Base-by-base conservation (phyloP, 1,140 invertebrate genomes). In the Zaprionus kolodkinae region DNA sequence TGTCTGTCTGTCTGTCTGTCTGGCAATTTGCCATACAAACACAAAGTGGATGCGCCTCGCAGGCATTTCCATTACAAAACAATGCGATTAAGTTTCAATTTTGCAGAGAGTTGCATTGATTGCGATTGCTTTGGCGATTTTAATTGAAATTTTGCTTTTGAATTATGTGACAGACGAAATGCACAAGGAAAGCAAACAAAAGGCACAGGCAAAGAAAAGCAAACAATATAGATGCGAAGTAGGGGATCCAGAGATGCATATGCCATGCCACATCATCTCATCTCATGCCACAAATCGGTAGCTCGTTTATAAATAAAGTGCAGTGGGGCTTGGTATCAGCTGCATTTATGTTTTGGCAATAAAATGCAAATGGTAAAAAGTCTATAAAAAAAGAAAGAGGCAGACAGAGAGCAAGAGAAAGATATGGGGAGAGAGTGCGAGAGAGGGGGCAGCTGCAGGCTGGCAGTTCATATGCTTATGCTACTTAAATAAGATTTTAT, bases 281-380 rank as follows among this genome's bases (percentile, higher is more conserved):
- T 40, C 38, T 30, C 65, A 57, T 15, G 64, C 71, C 65, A 72
- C 57, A 72, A 61, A 67, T 67, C 63, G 70, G 63, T 62, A 67
- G 74, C 63, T 33, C 56, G 33, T 43, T 78, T 80, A 75, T 80
- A 67, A 75, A 80, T 80, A 80, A 78, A 71, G 56, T 62, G 52
- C 61, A 33, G 30, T 35, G 38, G 12, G 65, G 45, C 43, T 25
- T 72, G 73, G 52, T 62, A 72, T 78, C 76, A 77, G 73, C 72
- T 80, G 84, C 84, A 80, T 80, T 88, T 70, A 84, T 87, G 84
- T 88, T 88, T 87, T 87, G 84, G 84, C 84, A 87, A 87, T 87
- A 87, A 87, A 87, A 88, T 83, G 84, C 79, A 83, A 88, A 87
- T 88, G 84, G 73, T 83, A 79, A 80, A 86, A 80, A 73, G 69